These are phyloP conservation scores for Tricholauxania praeusta DNA, from an alignment of 2,888 invertebrate species.

Conservation along the genomic window DNA sequence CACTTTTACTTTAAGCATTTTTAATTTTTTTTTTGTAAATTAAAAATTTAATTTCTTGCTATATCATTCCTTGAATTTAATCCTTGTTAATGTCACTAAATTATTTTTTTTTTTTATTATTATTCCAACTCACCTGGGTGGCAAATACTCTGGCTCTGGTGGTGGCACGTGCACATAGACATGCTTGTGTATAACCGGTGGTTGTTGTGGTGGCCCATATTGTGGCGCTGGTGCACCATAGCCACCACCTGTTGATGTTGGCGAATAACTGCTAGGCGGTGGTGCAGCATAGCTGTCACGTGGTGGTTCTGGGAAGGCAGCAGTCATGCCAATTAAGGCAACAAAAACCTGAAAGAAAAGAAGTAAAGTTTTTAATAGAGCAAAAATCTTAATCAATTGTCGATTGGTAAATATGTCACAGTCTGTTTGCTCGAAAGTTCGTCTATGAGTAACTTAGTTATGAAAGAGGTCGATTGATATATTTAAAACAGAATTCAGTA, in stretches of 20 bases:
- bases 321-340: slow-evolving; percentile 58
- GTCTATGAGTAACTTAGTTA: too few relatives aligned
- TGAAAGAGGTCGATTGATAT: too few relatives aligned
- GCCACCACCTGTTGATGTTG: slow-evolving; percentile 66
- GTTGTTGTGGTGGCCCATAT: slow-evolving; percentile 79
- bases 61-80: too few relatives aligned
- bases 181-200: slow-evolving; percentile 87
- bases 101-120: too few relatives aligned
- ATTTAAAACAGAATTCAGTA: too few relatives aligned
- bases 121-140: slow-evolving; percentile 71
- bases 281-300: slow-evolving; percentile 62
- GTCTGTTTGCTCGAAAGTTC: too few relatives aligned
- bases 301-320: slow-evolving; percentile 65
- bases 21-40: too few relatives aligned
- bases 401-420: too few relatives aligned
- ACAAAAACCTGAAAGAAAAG: slow-evolving; percentile 56
- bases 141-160: slow-evolving; percentile 83
- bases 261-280: slow-evolving; percentile 63
- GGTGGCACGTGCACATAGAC: slow-evolving; percentile 93
- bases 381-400: background rate
- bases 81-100: too few relatives aligned
- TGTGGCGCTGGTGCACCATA: slow-evolving; percentile 74
- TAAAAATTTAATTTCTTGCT: too few relatives aligned
- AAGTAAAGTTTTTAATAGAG: slow-evolving; percentile 28
- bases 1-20: too few relatives aligned